Base-by-base conservation (phyloP, 2,797 vertebrate genomes). In the Danio albolineatus region DNA sequence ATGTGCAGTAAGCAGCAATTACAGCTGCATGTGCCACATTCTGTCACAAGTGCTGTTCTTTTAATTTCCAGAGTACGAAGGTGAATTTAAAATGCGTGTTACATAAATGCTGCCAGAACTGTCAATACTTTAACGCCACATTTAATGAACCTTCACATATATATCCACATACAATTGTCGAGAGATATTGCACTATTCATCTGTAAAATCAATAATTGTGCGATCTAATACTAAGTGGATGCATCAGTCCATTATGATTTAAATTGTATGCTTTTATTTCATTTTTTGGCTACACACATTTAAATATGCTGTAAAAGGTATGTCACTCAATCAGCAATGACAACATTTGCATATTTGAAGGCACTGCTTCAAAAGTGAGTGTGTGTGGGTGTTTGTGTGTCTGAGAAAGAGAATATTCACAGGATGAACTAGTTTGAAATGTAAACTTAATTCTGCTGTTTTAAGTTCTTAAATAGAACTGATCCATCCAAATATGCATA, bases 291-390 rank as follows among this genome's bases (percentile, higher is more conserved):
- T 7, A 6, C 65, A 49, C n/a, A 38, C 36, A 49, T 51, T 12
- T 38, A 14, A n/a, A n/a, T 16, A 51, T n/a, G 46, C 65, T 38
- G 14, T 38, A 38, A 67, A 16, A 2, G 13, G 19, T 48, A 12
- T 36, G 14, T 10, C 65, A 36, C 46, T 6, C 65, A 67, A n/a
- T 21, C 12, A 66, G 13, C 0, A 14, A 38, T 12, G 21, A 38
- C 44, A 28, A 7, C n/a, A 38, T 49, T 67, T 67, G 46, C 65
- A 67, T 67, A 67, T 36, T 57, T 2, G 48, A 13, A 48, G 46
- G 41, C 6, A 17, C 17, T 44, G 10, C n/a, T 44, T 48, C 19
- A 48, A 13, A 9, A 46, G 66, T 14, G n/a, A n/a, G n/a, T n/a
- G n/a, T n/a, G n/a, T n/a, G n/a, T n/a, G n/a, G n/a, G n/a, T n/a